Evolutionary conservation across 2,113 vertebrate species (phyloP), one percentile per base, ranked within the genome.

Genomic region (Tachycineta bicolor): DNA sequence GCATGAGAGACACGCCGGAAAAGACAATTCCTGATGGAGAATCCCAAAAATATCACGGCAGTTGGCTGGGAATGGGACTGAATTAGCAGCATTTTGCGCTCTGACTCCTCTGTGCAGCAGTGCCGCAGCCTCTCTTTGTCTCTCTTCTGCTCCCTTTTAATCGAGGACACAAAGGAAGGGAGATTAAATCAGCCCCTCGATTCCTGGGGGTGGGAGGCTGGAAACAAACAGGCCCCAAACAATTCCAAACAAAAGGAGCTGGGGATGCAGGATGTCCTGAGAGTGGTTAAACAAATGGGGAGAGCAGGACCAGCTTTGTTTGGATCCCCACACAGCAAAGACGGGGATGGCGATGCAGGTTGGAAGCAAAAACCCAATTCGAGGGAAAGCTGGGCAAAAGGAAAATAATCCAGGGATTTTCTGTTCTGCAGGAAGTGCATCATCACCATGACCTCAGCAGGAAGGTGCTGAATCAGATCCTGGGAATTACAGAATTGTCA

Each of bases 281-380:
- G 55, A 56, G 49, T 11, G n/a, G 67, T 41, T 37, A 24, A 79
- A 58, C 18, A 44, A 5, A 18, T 26, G 11, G 74, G 47, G 7
- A 80, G 76, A 50, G 4, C 50, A 4, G 37, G 50, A 56, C 3
- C 41, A 24, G n/a, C 23, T 65, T 62, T 21, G 9, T 8, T 9
- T 12, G 56, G 31, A 21, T 20, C 31, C 37, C 18, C 29, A 20
- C 9, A 1, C 21, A 39, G 59, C 28, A 33, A 34, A 70, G 31
- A 15, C 10, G 9, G 25, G 82, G 14, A 5, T 4, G 31, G 16
- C 4, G 24, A 0, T 3, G 31, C 31, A 29, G 22, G 10, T 19
- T 49, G 71, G 81, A 71, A 71, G 17, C 3, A 75, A 59, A 93
- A 86, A 4, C 3, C 14, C 31, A 24, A 2, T 3, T 15, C 1